Evolutionary conservation across 2,888 invertebrate species (phyloP).

Genomic region (Troilus luridus): DNA sequence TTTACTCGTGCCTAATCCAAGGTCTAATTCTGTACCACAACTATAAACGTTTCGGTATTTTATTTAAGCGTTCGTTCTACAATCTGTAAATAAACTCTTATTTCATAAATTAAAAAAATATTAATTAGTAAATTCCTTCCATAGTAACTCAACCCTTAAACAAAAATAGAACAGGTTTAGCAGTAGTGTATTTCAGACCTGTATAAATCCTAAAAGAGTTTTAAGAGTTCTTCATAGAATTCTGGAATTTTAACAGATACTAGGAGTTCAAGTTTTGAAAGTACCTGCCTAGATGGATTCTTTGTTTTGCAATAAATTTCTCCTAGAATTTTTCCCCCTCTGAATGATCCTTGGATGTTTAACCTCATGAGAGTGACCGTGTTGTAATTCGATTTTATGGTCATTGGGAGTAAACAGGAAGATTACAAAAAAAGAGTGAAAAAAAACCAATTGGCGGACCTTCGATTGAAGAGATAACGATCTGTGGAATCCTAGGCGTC

Average conservation of each 20-base stretch:
- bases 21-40: not conserved
- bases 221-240: no score
- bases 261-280: no score
- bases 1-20: not conserved
- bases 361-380: not conserved
- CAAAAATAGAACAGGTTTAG: no score
- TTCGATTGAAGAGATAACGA: not conserved
- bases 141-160: no score
- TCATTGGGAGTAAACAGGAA: not conserved
- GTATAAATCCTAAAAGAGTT: no score
- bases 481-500: not conserved
- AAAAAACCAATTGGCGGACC: not conserved
- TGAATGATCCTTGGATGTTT: not conserved
- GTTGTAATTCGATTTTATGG: slow-evolving; percentile 20
- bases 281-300: not conserved
- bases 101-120: no score
- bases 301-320: no score
- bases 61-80: not conserved
- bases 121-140: no score
- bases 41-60: not conserved
- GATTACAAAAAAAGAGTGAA: not conserved
- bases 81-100: not conserved
- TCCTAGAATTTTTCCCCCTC: not conserved
- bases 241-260: no score
- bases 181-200: no score